Percentiles rank a stretch among this genome's conserved stretches.
phyloP scores from a whole-genome alignment of 2,113 vertebrate genomes.

The Myotis brandtii region DNA sequence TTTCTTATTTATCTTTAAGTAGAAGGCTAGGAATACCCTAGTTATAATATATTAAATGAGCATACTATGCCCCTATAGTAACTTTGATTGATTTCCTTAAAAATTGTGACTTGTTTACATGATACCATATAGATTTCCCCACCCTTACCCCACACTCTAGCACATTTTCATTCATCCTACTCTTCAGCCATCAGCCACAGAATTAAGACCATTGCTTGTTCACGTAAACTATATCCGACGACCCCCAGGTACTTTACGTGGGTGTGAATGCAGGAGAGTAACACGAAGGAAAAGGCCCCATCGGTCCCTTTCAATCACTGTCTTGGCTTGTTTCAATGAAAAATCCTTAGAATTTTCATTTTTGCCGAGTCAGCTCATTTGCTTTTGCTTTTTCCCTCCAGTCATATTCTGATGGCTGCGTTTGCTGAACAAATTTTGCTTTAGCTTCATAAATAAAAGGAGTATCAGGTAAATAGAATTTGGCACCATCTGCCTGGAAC shows the following conservation, averaged over 20 bases:
- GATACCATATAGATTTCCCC: background rate
- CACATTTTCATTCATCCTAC: background rate
- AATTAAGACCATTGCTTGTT: background rate
- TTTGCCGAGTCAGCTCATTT: conserved; percentile 17
- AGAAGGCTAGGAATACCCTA: background rate
- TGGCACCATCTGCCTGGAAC: conserved; percentile 64
- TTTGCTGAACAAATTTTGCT: conserved; percentile 45
- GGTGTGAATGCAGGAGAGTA: rapidly evolving
- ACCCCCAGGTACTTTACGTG: background rate
- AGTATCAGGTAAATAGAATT: conserved; percentile 59
- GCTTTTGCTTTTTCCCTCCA: background rate
- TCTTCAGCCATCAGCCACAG: background rate
- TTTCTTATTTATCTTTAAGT: background rate
- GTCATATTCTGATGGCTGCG: conserved; percentile 40
- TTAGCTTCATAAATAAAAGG: conserved; percentile 4
- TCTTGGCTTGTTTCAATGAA: background rate
- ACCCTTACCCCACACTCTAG: background rate
- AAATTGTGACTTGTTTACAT: background rate
- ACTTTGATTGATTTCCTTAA: background rate
- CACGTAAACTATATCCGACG: background rate
- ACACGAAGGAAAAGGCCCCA: rapidly evolving
- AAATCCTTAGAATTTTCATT: background rate
- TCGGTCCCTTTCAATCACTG: background rate
- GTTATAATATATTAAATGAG: background rate
- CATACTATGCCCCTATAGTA: background rate